Percentiles rank a stretch among this genome's conserved stretches.
Conservation (phyloP, 2,888 invertebrate species). For the Rhorus exstirpatorius region DNA sequence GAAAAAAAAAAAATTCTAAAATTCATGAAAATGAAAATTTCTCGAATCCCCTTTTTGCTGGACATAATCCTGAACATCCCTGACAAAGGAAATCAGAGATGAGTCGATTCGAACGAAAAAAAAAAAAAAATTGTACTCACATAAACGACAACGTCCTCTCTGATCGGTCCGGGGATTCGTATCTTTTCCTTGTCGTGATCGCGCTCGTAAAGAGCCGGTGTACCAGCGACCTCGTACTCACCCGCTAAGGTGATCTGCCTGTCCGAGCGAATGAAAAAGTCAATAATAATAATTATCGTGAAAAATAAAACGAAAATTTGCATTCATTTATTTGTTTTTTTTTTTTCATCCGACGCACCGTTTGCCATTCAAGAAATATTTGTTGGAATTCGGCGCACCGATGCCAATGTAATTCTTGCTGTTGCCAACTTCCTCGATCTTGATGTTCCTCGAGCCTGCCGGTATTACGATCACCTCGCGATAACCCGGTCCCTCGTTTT, state of each 20-base stretch:
- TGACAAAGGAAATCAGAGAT: not conserved
- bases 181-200: constrained; percentile 88
- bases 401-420: constrained; percentile 87
- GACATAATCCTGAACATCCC: too few relatives aligned
- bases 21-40: too few relatives aligned
- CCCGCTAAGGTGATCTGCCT: constrained; percentile 85
- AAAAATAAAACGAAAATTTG: not conserved
- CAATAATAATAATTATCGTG: constrained; percentile 38
- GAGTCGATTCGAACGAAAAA: too few relatives aligned
- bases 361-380: constrained; percentile 89
- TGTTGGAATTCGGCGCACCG: constrained; percentile 85
- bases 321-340: not conserved
- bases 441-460: constrained; percentile 88
- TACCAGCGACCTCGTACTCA: constrained; percentile 86
- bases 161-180: constrained; percentile 89
- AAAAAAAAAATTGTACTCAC: constrained; percentile 84
- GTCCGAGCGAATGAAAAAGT: constrained; percentile 73
- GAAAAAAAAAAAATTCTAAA: too few relatives aligned
- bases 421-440: constrained; percentile 87
- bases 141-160: constrained; percentile 88
- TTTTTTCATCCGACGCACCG: constrained; percentile 85
- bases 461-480: constrained; percentile 88
- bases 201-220: constrained; percentile 86
- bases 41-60: too few relatives aligned
- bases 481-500: constrained; percentile 87